Conservation (phyloP, 2,113 vertebrate species). For the Hirundichthys speculiger region DNA sequence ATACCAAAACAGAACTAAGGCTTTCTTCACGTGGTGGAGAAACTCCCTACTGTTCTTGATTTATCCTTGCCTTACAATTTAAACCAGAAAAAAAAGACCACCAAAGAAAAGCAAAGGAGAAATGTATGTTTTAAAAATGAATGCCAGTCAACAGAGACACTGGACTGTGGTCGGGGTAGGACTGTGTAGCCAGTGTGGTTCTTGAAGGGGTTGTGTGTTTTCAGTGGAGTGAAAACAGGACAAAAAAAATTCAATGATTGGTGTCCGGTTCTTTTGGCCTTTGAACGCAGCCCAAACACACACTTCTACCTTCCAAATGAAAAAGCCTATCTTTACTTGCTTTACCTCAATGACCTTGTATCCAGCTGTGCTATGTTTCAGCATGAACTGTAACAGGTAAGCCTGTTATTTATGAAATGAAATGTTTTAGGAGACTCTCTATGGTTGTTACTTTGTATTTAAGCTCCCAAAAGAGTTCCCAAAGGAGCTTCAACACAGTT, state of each 20-base stretch:
- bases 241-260: slow-evolving; percentile 31
- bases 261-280: slow-evolving; percentile 11
- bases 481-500: slow-evolving; percentile 7
- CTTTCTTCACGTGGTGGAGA: slow-evolving; percentile 44
- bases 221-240: slow-evolving; percentile 36
- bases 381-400: slow-evolving; percentile 26
- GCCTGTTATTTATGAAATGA: slow-evolving; percentile 68
- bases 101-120: slow-evolving; percentile 41
- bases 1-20: slow-evolving; percentile 59
- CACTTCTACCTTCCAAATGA: slow-evolving; percentile 24
- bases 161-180: slow-evolving; percentile 48
- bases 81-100: slow-evolving; percentile 49
- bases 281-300: slow-evolving; percentile 21
- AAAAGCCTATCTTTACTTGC: slow-evolving; percentile 34
- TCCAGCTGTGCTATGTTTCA: slow-evolving; percentile 25
- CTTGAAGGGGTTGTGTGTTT: slow-evolving; percentile 22
- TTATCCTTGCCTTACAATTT: slow-evolving; percentile 72
- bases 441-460: slow-evolving; percentile 44
- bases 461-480: slow-evolving; percentile 16
- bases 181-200: slow-evolving; percentile 36
- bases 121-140: slow-evolving; percentile 48
- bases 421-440: slow-evolving; percentile 53
- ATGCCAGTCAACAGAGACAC: slow-evolving; percentile 55
- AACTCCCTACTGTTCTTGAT: slow-evolving; percentile 56
- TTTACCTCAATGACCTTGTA: slow-evolving; percentile 36